Evolutionary conservation across 2,797 vertebrate genomes (phyloP).

Genomic region (Emys orbicularis): DNA sequence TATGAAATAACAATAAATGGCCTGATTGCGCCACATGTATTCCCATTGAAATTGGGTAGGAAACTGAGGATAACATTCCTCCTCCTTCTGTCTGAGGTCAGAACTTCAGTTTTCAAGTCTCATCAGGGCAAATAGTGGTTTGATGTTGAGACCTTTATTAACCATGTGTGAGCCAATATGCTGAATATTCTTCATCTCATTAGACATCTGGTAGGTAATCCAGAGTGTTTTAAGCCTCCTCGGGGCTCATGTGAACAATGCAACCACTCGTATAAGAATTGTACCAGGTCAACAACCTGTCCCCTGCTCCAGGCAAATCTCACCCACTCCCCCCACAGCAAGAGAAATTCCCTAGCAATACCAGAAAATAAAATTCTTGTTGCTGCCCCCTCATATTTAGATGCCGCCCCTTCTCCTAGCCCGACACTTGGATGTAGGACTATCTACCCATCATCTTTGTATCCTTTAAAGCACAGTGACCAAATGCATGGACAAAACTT

Average conservation of each 20-base stretch:
- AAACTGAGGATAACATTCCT: neutral
- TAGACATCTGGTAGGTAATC: neutral
- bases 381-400: neutral
- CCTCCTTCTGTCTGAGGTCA: neutral
- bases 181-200: neutral
- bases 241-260: neutral
- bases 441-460: neutral
- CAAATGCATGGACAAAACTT: neutral
- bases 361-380: neutral
- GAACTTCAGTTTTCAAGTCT: neutral
- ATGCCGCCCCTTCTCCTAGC: neutral
- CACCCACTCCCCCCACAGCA: neutral
- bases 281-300: neutral
- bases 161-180: neutral
- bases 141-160: neutral
- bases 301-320: neutral
- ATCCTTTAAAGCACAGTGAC: neutral
- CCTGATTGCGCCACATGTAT: neutral
- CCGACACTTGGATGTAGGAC: rapidly evolving
- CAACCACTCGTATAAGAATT: neutral
- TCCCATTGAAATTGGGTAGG: neutral
- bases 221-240: neutral
- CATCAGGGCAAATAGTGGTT: neutral
- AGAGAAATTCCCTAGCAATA: neutral
- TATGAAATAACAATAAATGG: neutral